Evolutionary conservation across 1,140 invertebrate genomes (phyloP).

Genomic region (Tribolium castaneum): DNA sequence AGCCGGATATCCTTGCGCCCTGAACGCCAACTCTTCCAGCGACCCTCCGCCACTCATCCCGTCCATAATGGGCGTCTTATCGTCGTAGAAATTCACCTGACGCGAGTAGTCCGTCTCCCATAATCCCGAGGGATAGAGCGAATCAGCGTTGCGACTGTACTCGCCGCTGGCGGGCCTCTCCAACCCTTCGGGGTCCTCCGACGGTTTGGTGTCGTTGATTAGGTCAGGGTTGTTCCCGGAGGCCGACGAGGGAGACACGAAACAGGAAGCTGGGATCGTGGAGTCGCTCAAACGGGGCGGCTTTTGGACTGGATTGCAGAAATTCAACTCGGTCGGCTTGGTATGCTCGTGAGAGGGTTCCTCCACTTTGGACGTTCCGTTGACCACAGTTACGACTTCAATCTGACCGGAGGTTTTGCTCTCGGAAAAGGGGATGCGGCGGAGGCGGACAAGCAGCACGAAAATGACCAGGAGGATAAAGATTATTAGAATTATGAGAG

Average conservation of each 20-base stretch:
- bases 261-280: slow-evolving; percentile 70
- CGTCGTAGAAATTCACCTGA: slow-evolving; percentile 66
- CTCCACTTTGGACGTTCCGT: slow-evolving; percentile 66
- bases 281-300: slow-evolving; percentile 73
- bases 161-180: slow-evolving; percentile 73
- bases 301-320: slow-evolving; percentile 76
- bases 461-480: slow-evolving; percentile 80
- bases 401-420: slow-evolving; percentile 80
- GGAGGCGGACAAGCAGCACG: slow-evolving; percentile 77
- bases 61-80: slow-evolving; percentile 81
- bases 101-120: slow-evolving; percentile 70
- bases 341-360: slow-evolving; percentile 64
- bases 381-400: slow-evolving; percentile 75
- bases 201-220: slow-evolving; percentile 79
- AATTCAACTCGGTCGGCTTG: slow-evolving; percentile 65
- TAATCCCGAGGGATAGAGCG: slow-evolving; percentile 76
- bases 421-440: slow-evolving; percentile 76
- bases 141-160: slow-evolving; percentile 76
- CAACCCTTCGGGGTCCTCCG: slow-evolving; percentile 64
- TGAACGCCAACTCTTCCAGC: slow-evolving; percentile 65
- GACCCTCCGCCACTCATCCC: slow-evolving; percentile 69
- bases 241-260: slow-evolving; percentile 76
- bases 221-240: slow-evolving; percentile 84
- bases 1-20: slow-evolving; percentile 74
- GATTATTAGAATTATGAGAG: slow-evolving; percentile 81